A percentile compares a stretch with the other conserved stretches of the same genome.
phyloP scores from a whole-genome alignment of 2,888 invertebrate genomes.

The Rotaria sp. region DNA sequence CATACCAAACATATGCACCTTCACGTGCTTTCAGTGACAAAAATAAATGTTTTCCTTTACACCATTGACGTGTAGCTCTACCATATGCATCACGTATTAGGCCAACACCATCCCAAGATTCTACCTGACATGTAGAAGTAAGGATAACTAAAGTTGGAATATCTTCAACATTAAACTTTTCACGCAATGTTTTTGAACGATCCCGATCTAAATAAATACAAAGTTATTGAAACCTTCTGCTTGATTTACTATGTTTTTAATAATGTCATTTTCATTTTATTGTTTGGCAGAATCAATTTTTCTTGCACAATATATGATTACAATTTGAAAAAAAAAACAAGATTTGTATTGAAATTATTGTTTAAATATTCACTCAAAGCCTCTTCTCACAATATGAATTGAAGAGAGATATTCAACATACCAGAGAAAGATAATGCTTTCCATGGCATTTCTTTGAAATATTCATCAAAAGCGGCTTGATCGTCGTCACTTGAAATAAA shows the following conservation, averaged over 20 bases:
- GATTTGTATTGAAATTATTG: not conserved
- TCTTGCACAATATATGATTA: not conserved
- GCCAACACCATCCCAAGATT: not conserved
- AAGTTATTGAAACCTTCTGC: too few relatives aligned
- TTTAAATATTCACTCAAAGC: too few relatives aligned
- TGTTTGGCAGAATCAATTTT: too few relatives aligned
- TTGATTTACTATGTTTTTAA: too few relatives aligned
- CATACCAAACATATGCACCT: not conserved
- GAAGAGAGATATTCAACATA: not conserved
- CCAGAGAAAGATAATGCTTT: not conserved
- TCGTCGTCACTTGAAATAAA: not conserved
- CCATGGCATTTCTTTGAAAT: conserved; percentile 10
- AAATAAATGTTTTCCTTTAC: not conserved
- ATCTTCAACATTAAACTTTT: not conserved
- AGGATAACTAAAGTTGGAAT: not conserved
- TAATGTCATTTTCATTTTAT: too few relatives aligned
- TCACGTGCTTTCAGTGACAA: not conserved
- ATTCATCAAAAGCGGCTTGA: not conserved
- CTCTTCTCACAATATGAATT: too few relatives aligned
- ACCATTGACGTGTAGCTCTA: not conserved
- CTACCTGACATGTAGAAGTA: not conserved
- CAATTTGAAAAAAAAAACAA: too few relatives aligned
- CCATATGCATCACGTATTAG: not conserved
- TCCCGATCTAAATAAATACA: not conserved
- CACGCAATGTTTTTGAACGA: not conserved